These are phyloP conservation scores for Halcyon smyrnensis DNA, from an alignment of 2,797 vertebrate species.

Conservation along the genomic window DNA sequence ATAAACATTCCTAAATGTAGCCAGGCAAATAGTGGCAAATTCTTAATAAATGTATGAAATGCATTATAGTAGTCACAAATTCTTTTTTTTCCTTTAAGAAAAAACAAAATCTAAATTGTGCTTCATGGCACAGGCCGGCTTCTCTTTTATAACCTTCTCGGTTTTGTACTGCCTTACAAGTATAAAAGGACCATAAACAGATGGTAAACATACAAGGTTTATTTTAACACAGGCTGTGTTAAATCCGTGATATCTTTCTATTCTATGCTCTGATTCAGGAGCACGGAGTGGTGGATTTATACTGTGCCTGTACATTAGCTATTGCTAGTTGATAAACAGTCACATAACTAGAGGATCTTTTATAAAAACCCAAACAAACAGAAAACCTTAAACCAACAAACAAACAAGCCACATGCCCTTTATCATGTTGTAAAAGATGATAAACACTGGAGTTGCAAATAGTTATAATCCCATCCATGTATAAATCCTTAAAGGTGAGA, in stretches of 20 bases:
- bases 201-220: background rate
- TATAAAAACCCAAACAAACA: background rate
- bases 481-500: background rate
- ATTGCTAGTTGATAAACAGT: background rate
- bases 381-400: background rate
- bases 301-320: background rate
- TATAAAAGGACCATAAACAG: background rate
- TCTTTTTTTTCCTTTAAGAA: background rate
- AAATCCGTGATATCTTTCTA: background rate
- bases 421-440: background rate
- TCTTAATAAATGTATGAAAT: background rate
- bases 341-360: background rate
- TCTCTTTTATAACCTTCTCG: background rate
- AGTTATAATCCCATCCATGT: background rate
- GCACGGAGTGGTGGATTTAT: background rate
- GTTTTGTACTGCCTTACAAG: background rate
- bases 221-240: background rate
- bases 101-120: background rate
- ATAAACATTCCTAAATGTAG: conserved; percentile 12
- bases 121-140: background rate
- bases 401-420: background rate
- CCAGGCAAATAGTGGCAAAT: background rate
- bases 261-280: background rate
- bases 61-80: background rate
- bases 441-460: background rate